Percentiles rank a stretch among this genome's conserved stretches.
phyloP scores from a whole-genome alignment of 2,797 vertebrate species.

The Lates japonicus region DNA sequence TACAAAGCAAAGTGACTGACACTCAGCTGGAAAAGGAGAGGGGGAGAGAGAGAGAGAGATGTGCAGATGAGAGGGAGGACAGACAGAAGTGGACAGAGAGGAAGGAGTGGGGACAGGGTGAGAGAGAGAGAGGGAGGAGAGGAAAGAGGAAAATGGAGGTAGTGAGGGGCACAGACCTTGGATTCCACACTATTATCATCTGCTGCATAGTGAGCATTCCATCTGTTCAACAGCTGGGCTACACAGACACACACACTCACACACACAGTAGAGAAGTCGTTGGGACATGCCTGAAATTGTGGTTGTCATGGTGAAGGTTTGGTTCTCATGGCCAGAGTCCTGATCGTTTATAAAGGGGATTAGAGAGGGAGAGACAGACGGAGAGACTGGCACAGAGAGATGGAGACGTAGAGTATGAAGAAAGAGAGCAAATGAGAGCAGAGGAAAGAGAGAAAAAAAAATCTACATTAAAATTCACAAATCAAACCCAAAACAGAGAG shows the following conservation, averaged over 20 bases:
- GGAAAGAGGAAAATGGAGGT: slow-evolving; percentile 49
- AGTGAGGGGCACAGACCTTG: slow-evolving; percentile 58
- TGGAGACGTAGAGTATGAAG: not conserved
- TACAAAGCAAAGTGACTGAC: slow-evolving; percentile 66
- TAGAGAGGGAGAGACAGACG: slow-evolving; percentile 45
- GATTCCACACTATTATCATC: slow-evolving; percentile 81
- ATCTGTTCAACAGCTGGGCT: slow-evolving; percentile 90
- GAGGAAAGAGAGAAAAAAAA: not conserved
- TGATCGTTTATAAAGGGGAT: slow-evolving; percentile 74
- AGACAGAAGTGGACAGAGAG: slow-evolving; percentile 30
- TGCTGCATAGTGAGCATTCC: slow-evolving; percentile 86
- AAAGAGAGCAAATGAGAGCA: slow-evolving; percentile 22
- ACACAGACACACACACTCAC: slow-evolving; percentile 55
- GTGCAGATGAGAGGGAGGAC: slow-evolving; percentile 36
- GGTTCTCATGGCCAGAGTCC: slow-evolving; percentile 74
- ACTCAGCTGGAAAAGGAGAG: slow-evolving; percentile 44
- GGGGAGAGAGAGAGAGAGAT: slow-evolving; percentile 6
- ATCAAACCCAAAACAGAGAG: not conserved
- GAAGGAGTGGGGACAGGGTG: slow-evolving; percentile 12
- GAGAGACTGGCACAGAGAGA: slow-evolving; percentile 36
- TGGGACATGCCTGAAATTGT: slow-evolving; percentile 79
- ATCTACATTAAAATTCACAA: not conserved
- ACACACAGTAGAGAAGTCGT: slow-evolving; percentile 49
- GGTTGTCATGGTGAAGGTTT: slow-evolving; percentile 83
- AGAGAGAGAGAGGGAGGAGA: slow-evolving; percentile 24